phyloP scores from a whole-genome alignment of 2,888 invertebrate species.

The Lissonota sp. region DNA sequence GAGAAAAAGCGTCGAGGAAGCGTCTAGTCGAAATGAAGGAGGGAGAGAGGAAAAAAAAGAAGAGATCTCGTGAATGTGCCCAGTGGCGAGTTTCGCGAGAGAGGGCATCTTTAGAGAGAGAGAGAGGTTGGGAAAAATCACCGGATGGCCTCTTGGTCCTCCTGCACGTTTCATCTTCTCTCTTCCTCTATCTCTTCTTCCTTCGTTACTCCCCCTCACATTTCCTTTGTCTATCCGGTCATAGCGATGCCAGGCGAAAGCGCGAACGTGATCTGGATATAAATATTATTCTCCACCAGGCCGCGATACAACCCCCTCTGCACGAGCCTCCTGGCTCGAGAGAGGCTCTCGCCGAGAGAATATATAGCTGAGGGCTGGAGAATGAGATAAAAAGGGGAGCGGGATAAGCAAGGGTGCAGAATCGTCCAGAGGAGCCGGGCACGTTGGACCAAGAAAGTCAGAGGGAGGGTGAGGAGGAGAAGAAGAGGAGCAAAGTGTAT shows the following conservation, averaged over 20 bases:
- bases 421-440: no score
- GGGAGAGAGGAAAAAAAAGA: conserved; percentile 20
- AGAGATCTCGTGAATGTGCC: conserved; percentile 13
- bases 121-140: conserved; percentile 24
- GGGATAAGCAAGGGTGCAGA: no score
- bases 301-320: conserved; percentile 11
- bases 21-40: conserved; percentile 16
- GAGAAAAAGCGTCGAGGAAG: conserved; percentile 17
- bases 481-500: conserved; percentile 7
- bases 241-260: conserved; percentile 56
- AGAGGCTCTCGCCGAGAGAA: no score
- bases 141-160: conserved; percentile 41
- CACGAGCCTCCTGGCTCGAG: conserved; percentile 24
- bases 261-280: conserved; percentile 80
- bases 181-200: conserved; percentile 14
- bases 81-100: conserved; percentile 27
- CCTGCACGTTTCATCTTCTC: conserved; percentile 37
- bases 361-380: no score
- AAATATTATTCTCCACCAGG: conserved; percentile 69
- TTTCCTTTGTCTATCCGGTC: conserved; percentile 63
- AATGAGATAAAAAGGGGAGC: conserved; percentile 64
- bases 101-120: conserved; percentile 3
- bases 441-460: no score
- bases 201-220: conserved; percentile 27
- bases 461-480: background rate